A percentile compares a stretch with the other conserved stretches of the same genome.
Conservation (phyloP, 2,113 vertebrate species). For the Bothrops jararaca region DNA sequence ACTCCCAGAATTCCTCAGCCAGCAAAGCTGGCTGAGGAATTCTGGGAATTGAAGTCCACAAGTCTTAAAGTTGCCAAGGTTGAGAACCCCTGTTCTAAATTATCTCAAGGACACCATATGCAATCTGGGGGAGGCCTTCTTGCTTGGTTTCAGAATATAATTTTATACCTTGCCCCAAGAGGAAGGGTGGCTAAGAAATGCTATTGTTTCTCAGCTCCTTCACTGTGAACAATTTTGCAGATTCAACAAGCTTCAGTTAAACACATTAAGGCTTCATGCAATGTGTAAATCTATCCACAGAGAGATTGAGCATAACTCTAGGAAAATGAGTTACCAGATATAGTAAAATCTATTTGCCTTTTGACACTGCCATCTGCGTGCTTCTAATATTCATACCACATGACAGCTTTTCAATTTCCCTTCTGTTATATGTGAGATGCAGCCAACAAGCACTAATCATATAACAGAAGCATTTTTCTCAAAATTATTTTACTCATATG, state of each 20-base stretch:
- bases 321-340: not conserved
- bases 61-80: too few species aligned
- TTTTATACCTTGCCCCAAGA: not conserved
- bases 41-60: too few species aligned
- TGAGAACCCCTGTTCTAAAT: too few species aligned
- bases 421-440: conserved; percentile 6
- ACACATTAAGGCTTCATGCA: not conserved
- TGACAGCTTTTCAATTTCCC: conserved; percentile 16
- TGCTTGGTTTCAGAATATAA: not conserved
- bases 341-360: not conserved
- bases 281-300: not conserved
- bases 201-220: not conserved
- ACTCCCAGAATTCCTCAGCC: too few species aligned
- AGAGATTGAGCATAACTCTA: not conserved
- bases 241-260: not conserved
- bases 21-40: too few species aligned
- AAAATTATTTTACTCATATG: not conserved
- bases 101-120: not conserved
- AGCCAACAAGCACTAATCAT: conserved; percentile 7
- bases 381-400: conserved; percentile 4
- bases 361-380: not conserved
- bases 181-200: not conserved
- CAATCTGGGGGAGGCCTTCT: not conserved
- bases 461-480: conserved; percentile 29
- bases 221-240: not conserved